Evolutionary conservation across 2,113 vertebrate species (phyloP).

Genomic region (Malurus alboscapulatus): DNA sequence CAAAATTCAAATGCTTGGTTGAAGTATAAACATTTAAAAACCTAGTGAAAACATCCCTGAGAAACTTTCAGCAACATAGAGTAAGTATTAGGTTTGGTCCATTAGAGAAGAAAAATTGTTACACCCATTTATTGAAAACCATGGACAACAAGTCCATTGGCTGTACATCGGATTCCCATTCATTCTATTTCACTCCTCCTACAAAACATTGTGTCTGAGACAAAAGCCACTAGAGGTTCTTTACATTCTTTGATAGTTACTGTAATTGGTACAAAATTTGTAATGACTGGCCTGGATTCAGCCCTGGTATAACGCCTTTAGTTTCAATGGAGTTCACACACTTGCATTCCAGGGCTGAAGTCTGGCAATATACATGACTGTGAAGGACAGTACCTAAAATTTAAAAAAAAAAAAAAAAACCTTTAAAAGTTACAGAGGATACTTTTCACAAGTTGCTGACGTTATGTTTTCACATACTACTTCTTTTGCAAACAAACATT

Average conservation of each 20-base stretch:
- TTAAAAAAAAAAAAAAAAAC: background rate
- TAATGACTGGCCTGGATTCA: background rate
- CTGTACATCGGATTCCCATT: background rate
- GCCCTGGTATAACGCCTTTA: background rate
- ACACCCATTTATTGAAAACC: background rate
- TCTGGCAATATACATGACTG: background rate
- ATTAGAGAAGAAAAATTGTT: background rate
- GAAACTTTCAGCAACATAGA: constrained; percentile 6
- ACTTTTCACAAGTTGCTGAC: background rate
- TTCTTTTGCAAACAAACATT: constrained; percentile 63
- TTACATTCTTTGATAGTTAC: background rate
- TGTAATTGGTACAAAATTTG: background rate
- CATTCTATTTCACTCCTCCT: background rate
- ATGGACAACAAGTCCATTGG: background rate
- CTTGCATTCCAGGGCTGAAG: background rate
- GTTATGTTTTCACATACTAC: background rate
- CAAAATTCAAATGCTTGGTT: constrained; percentile 1
- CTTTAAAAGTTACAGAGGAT: background rate
- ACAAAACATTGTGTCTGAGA: background rate
- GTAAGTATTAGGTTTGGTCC: constrained; percentile 19
- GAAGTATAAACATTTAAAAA: constrained; percentile 23
- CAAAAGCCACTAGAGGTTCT: background rate
- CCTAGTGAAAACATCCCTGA: constrained; percentile 47
- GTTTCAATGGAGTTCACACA: background rate
- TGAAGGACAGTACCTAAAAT: background rate